Conservation (phyloP, 2,888 invertebrate species). For the Xestia ashworthii region DNA sequence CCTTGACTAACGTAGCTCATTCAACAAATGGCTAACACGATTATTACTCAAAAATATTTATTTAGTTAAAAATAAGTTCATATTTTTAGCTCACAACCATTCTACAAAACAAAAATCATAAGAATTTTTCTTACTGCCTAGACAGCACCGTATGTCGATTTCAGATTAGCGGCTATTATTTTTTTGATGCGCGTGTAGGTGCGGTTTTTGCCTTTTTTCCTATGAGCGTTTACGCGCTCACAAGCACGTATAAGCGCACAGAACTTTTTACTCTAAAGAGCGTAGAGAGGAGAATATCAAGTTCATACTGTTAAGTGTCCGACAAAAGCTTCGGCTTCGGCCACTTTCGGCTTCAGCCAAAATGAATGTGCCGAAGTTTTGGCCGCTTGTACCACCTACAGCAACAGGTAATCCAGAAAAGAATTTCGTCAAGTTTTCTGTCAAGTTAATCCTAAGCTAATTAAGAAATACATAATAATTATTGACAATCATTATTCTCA, state of each 20-base stretch:
- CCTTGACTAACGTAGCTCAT: neutral
- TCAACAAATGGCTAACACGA: neutral
- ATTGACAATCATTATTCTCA: slow-evolving; percentile 12
- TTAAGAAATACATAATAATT: slow-evolving; percentile 2
- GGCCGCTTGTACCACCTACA: neutral
- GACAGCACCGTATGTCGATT: neutral
- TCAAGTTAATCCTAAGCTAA: neutral
- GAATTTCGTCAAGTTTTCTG: slow-evolving; percentile 4
- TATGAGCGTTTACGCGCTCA: neutral
- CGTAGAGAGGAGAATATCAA: neutral
- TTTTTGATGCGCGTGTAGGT: neutral
- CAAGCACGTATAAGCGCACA: neutral
- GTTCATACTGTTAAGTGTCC: neutral
- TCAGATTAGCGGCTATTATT: neutral
- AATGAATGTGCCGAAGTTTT: neutral
- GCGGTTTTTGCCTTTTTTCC: neutral
- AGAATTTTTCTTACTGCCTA: neutral
- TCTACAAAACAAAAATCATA: neutral
- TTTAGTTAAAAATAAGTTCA: neutral
- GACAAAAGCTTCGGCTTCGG: neutral
- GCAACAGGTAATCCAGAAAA: neutral
- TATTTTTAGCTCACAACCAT: neutral
- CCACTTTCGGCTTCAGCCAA: neutral
- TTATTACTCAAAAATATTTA: neutral
- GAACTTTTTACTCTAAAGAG: neutral